phyloP scores from a whole-genome alignment of 2,113 vertebrate genomes.

The Phasianus colchicus region DNA sequence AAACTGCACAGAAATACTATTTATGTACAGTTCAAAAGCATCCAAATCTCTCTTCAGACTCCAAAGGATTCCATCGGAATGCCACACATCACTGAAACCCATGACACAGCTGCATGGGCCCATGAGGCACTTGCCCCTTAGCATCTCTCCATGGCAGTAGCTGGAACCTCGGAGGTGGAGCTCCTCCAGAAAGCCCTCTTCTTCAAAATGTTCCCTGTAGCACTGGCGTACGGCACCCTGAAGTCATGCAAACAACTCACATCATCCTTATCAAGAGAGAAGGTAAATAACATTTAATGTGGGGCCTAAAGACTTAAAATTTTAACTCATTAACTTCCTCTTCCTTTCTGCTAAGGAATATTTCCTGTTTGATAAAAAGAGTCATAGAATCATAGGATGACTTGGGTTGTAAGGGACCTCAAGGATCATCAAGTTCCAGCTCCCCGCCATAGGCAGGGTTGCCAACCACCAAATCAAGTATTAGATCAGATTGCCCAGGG shows the following conservation, averaged over 20 bases:
- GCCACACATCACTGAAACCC: constrained; percentile 15
- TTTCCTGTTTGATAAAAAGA: background rate
- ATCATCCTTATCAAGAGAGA: constrained; percentile 23
- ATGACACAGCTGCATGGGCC: background rate
- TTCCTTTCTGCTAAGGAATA: background rate
- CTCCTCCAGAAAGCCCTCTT: background rate
- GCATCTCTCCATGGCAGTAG: background rate
- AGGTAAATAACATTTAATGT: background rate
- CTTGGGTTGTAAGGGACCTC: too few relatives aligned
- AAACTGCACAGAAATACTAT: background rate
- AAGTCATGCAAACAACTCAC: background rate
- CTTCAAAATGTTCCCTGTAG: background rate
- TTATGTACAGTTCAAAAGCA: constrained; percentile 23
- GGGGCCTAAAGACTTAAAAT: background rate
- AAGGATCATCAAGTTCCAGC: too few relatives aligned
- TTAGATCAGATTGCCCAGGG: too few relatives aligned
- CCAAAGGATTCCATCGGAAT: background rate
- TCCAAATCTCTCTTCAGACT: constrained; percentile 8
- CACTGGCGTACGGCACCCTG: background rate
- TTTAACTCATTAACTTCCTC: background rate
- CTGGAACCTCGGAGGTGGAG: background rate
- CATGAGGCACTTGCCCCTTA: background rate
- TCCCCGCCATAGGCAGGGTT: too few relatives aligned
- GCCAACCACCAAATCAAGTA: too few relatives aligned
- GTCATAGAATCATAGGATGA: too few relatives aligned